Conservation (phyloP, 2,888 invertebrate species). For the Apantesis nais region DNA sequence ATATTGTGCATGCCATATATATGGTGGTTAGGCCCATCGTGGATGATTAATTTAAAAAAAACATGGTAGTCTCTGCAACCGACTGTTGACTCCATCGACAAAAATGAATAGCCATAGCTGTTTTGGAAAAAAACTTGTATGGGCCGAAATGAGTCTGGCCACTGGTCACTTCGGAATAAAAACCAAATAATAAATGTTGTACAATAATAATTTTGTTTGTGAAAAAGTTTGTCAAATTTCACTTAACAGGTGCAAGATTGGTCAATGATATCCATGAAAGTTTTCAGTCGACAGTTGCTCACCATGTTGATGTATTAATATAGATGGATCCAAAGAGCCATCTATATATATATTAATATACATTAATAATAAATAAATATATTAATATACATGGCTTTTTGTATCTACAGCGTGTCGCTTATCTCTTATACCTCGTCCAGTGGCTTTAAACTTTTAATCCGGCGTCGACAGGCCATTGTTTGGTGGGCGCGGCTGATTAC, state of each 20-base stretch:
- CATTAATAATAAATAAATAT: no score
- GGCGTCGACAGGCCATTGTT: constrained; percentile 72
- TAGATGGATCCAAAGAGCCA: no score
- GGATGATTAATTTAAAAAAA: background rate
- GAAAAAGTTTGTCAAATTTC: no score
- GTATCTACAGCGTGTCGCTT: constrained; percentile 4
- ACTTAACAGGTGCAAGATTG: no score
- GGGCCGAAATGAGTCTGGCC: no score
- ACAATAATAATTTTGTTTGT: no score
- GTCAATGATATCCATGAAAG: no score
- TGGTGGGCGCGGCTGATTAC: constrained; percentile 69
- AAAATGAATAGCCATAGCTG: background rate
- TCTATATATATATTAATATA: no score
- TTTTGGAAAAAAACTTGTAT: background rate
- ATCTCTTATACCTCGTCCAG: constrained; percentile 46
- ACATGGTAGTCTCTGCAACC: background rate
- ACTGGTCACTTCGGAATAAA: no score
- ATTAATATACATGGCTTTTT: background rate
- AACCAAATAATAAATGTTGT: no score
- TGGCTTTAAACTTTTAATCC: constrained; percentile 73
- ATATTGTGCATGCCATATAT: no score
- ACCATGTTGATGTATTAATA: background rate
- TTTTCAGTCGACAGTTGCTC: background rate
- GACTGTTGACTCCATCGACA: no score
- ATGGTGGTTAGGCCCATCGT: background rate